phyloP scores from a whole-genome alignment of 2,113 vertebrate genomes.

The Rhinolophus ferrumequinum region DNA sequence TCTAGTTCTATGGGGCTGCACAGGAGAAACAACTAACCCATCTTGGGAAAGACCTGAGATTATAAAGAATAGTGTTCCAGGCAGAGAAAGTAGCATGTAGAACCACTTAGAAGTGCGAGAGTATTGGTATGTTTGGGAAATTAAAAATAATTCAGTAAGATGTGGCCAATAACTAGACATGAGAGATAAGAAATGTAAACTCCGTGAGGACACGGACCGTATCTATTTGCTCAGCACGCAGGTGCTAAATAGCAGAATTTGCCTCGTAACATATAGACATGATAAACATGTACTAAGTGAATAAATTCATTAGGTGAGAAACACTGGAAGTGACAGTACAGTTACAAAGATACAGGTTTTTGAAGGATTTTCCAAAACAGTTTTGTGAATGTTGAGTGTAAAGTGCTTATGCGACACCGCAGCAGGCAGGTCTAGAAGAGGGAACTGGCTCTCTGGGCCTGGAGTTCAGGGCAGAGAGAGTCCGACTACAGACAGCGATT shows the following conservation, averaged over 20 bases:
- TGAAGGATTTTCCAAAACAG: background rate
- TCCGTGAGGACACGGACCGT: background rate
- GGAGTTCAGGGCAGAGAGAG: background rate
- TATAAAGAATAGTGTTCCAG: background rate
- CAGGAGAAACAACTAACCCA: background rate
- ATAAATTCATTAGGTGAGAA: slow-evolving; percentile 12
- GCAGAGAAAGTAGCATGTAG: background rate
- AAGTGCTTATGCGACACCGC: background rate
- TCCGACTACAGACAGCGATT: background rate
- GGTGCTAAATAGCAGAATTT: background rate
- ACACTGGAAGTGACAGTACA: background rate
- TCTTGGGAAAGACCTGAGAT: background rate
- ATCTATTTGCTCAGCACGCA: background rate
- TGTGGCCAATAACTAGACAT: background rate
- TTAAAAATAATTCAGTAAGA: slow-evolving; percentile 32
- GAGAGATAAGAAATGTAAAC: background rate
- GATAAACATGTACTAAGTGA: slow-evolving; percentile 11
- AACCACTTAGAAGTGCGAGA: background rate
- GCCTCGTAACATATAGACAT: background rate
- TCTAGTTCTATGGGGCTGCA: background rate
- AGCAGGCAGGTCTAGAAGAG: background rate
- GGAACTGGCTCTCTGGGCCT: background rate
- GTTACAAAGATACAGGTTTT: background rate
- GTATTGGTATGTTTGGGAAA: background rate
- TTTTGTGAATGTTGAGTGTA: background rate